A percentile compares a stretch with the other conserved stretches of the same genome.
Evolutionary conservation across 2,797 vertebrate species (phyloP).

Genomic region (Paratrypauchen microcephalus): DNA sequence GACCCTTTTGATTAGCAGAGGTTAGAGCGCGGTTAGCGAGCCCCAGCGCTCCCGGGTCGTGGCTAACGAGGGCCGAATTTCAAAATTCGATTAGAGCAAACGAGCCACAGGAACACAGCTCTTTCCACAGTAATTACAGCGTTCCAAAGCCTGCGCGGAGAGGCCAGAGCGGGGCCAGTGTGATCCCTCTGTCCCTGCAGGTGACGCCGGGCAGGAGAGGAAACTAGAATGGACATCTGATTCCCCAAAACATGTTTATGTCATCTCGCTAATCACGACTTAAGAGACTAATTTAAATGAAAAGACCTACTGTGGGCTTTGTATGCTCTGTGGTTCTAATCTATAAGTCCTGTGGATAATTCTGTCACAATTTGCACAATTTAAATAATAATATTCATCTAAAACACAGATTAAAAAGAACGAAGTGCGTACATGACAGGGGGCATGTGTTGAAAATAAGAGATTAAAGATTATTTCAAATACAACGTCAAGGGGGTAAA

Average conservation of each 20-base stretch:
- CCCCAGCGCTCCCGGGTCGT: constrained; percentile 66
- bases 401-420: no score
- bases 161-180: constrained; percentile 43
- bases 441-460: no score
- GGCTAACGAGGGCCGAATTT: constrained; percentile 79
- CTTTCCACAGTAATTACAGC: constrained; percentile 87
- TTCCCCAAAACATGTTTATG: background rate
- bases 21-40: constrained; percentile 65
- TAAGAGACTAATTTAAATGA: no score
- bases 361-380: no score
- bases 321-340: no score
- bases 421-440: no score
- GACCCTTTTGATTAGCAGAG: constrained; percentile 63
- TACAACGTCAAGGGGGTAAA: no score
- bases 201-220: constrained; percentile 3
- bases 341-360: no score
- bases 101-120: constrained; percentile 79
- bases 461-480: no score
- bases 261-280: no score
- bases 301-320: no score
- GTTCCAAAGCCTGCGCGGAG: constrained; percentile 59
- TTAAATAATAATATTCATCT: no score
- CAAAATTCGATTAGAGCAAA: constrained; percentile 86
- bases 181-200: constrained; percentile 54
- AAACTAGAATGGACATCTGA: background rate